phyloP scores from a whole-genome alignment of 2,113 vertebrate species.

The Sprattus sprattus region DNA sequence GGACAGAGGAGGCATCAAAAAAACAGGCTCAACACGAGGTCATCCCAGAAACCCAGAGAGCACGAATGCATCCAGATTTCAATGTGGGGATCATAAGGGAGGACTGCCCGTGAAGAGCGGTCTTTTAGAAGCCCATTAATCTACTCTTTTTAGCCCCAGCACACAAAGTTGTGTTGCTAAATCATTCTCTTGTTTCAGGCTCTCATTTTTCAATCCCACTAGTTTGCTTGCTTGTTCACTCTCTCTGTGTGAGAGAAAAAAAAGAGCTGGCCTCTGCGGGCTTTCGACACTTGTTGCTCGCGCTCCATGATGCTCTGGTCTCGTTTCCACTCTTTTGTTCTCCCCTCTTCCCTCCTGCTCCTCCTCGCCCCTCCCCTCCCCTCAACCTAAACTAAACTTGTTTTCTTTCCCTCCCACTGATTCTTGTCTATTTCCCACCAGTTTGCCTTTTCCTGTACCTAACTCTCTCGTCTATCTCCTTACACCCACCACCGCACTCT shows the following conservation, averaged over 20 bases:
- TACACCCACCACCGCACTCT: no score
- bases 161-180: constrained; percentile 21
- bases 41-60: constrained; percentile 23
- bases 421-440: constrained; percentile 57
- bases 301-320: constrained; percentile 56
- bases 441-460: constrained; percentile 41
- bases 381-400: constrained; percentile 64
- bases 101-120: neutral
- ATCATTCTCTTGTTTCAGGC: constrained; percentile 36
- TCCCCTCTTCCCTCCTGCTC: constrained; percentile 45
- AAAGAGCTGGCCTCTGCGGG: constrained; percentile 22
- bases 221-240: constrained; percentile 39
- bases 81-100: neutral
- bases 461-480: constrained; percentile 57
- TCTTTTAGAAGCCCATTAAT: neutral
- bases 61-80: constrained; percentile 30
- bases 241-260: constrained; percentile 18
- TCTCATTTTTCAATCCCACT: neutral
- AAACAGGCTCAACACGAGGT: neutral
- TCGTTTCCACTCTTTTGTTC: constrained; percentile 59
- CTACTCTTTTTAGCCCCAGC: constrained; percentile 27
- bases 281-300: constrained; percentile 46
- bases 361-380: constrained; percentile 48
- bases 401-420: constrained; percentile 66
- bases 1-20: neutral